Evolutionary conservation across 2,888 invertebrate species (phyloP), one percentile per base, ranked within the genome.

Genomic region (Clepsis dumicolana): DNA sequence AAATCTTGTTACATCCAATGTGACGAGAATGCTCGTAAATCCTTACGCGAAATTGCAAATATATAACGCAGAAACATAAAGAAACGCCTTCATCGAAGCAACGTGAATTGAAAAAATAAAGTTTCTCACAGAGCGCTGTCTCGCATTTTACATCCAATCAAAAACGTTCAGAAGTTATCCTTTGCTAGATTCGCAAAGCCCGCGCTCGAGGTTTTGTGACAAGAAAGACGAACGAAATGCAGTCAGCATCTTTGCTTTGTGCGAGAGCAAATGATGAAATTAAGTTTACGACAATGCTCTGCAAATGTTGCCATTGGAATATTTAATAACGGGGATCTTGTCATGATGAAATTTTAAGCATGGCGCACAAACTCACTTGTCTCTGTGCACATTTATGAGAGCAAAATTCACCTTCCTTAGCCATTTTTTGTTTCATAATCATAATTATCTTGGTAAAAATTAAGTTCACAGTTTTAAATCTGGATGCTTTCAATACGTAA

Each of bases 131-230:
- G n/a, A n/a, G 61, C 52, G 62, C 62, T 68, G 65, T 65, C 68
- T 71, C 71, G 65, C 65, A 65, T 68, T 71, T 71, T 71, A 71
- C 65, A 69, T 71, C 69, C 69, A 71, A 71, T 71, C 69, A 69
- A 70, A 71, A 65, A 62, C 68, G 62, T 62, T 71, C 59, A 62
- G 57, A 65, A 71, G 68, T 71, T 68, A 56, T 67, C 48, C 67
- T 67, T 67, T 59, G 57, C 61, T 44, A 62, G 61, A 57, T 62
- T 68, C 62, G 57, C 53, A 67, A 66, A 60, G 64, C 56, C 53
- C 27, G 60, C 29, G 50, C 50, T 48, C 35, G 29, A 29, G 64
- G 53, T 57, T 59, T 68, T 63, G 62, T 68, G 57, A 57, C 25
- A 32, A 14, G 32, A 56, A 62, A 38, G 62, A 35, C 54, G 61